Evolutionary conservation across 1,140 invertebrate genomes (phyloP), one percentile per base, ranked within the genome.

Genomic region (Formica selysi): DNA sequence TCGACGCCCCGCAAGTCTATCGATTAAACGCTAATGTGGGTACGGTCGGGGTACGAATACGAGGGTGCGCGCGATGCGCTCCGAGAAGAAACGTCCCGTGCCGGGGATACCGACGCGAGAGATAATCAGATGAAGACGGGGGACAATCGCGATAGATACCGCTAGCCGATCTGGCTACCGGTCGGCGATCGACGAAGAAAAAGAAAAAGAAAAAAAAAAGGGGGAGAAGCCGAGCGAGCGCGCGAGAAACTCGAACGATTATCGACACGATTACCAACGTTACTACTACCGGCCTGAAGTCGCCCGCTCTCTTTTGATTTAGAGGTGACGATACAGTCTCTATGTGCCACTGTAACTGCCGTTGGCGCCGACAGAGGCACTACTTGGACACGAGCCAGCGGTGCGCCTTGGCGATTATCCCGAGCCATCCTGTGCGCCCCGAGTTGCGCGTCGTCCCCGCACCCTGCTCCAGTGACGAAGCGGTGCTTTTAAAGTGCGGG

Each of bases 351-450:
- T 93, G 83, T 90, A 91, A 90, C 91, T 88, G 91, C 65, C 80
- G 87, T 62, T 88, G 79, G 36, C 81, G 84, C 76, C 74, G 90
- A 86, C 90, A 83, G 91, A 91, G 91, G 92, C 92, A 92, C 91
- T 91, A 92, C 91, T 94, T 95, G 94, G 94, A 95, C 87, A 76
- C 81, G 85, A 89, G 94, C 94, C 94, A 95, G 93, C 92, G 89
- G 92, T 94, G 94, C 94, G 94, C 94, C 91, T 94, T 85, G 89
- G 83, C 87, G 89, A 93, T 92, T 91, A 91, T 91, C 88, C 85
- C 88, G 74, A 84, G 79, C 89, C 70, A 89, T 86, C 71, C 90
- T 92, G 83, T 90, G 90, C 91, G 86, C 89, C 79, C 89, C 84
- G 68, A 29, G 7, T 84, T 57, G 73, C 76, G 65, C 78, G 79